Evolutionary conservation across 1,140 invertebrate species (phyloP).

Genomic region (Drosophila pseudoananassae): DNA sequence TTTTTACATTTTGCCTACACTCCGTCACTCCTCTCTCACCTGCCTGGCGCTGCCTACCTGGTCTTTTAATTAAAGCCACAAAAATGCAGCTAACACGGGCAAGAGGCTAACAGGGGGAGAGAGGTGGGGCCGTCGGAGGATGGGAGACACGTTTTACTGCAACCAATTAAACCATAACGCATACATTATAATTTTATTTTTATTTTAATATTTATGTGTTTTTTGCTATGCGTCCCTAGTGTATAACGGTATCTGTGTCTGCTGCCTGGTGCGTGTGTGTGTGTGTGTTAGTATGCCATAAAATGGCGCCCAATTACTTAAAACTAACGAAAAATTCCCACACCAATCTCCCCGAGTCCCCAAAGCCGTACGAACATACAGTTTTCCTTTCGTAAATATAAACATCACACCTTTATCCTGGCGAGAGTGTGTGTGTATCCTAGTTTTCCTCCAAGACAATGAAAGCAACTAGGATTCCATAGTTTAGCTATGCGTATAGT

Average conservation of each 20-base stretch:
- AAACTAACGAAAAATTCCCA: slow-evolving; percentile 75
- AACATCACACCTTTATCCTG: slow-evolving; percentile 74
- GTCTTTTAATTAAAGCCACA: slow-evolving; percentile 69
- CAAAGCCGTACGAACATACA: slow-evolving; percentile 27
- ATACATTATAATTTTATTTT: slow-evolving; percentile 80
- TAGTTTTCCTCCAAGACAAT: slow-evolving; percentile 35
- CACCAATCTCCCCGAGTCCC: slow-evolving; percentile 38
- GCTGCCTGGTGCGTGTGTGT: slow-evolving; percentile 12
- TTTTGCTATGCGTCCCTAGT: slow-evolving; percentile 52
- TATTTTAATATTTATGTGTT: slow-evolving; percentile 80
- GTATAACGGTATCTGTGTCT: slow-evolving; percentile 4
- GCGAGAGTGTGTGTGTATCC: slow-evolving; percentile 4
- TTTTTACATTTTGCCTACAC: slow-evolving; percentile 44
- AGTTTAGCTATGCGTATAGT: slow-evolving; percentile 28
- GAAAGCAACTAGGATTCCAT: slow-evolving; percentile 6
- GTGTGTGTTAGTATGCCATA: slow-evolving; percentile 43
- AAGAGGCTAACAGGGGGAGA: background rate
- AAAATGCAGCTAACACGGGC: slow-evolving; percentile 35
- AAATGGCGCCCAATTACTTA: slow-evolving; percentile 80
- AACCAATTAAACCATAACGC: slow-evolving; percentile 76
- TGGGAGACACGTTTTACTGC: slow-evolving; percentile 63
- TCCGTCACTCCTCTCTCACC: slow-evolving; percentile 3
- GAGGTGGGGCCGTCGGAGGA: background rate
- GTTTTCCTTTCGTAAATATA: slow-evolving; percentile 76
- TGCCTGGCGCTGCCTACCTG: slow-evolving; percentile 2